These are phyloP conservation scores for Lepidurus apus DNA, from an alignment of 1,140 invertebrate species.

Conservation along the genomic window DNA sequence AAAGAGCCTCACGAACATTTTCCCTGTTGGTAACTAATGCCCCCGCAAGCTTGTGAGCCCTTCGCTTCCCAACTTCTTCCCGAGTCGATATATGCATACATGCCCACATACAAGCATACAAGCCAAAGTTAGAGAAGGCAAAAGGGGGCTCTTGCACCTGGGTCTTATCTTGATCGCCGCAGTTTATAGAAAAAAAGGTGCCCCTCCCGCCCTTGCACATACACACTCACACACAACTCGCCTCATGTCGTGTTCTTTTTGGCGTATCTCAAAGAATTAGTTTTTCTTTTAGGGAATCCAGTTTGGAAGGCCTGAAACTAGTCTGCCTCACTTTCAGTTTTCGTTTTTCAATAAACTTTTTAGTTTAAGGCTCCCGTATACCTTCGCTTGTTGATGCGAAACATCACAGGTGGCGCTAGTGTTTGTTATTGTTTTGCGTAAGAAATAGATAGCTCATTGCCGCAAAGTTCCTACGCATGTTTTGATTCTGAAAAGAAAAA, in stretches of 20 bases:
- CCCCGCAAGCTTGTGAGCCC: neutral
- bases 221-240: neutral
- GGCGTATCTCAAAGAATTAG: neutral
- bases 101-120: neutral
- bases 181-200: constrained; percentile 2
- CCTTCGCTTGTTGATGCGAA: too few species aligned
- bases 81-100: neutral
- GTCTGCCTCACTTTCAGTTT: too few species aligned
- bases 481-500: too few species aligned
- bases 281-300: neutral
- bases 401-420: too few species aligned
- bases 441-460: too few species aligned
- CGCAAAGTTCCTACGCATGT: too few species aligned
- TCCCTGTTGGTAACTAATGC: neutral
- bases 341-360: too few species aligned
- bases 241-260: neutral
- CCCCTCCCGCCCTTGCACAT: constrained; percentile 18
- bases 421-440: too few species aligned
- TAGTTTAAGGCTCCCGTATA: too few species aligned
- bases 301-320: too few species aligned
- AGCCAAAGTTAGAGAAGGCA: neutral
- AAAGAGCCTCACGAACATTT: neutral
- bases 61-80: neutral
- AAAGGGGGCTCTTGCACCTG: constrained; percentile 20
- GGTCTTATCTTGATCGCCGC: constrained; percentile 7